These are phyloP conservation scores for Bicyclus anynana DNA, from an alignment of 1,140 invertebrate species.

Conservation along the genomic window DNA sequence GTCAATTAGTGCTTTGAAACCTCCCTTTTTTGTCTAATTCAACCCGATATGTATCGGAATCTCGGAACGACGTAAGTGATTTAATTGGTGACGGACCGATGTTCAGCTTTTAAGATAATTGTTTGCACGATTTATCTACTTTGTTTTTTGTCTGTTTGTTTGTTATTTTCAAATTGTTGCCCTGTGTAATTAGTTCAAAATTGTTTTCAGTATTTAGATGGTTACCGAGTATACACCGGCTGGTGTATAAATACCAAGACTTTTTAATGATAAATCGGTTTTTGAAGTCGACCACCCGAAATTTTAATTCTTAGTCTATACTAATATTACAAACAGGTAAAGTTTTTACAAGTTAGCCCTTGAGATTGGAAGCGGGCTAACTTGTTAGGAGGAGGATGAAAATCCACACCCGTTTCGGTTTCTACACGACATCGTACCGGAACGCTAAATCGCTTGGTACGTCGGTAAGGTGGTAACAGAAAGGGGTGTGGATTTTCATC, in stretches of 20 bases:
- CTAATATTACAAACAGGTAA: no score
- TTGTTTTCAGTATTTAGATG: not conserved
- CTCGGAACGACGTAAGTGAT: slow-evolving; percentile 25
- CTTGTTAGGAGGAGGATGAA: no score
- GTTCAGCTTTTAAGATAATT: slow-evolving; percentile 31
- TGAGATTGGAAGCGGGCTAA: no score
- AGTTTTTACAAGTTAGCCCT: no score
- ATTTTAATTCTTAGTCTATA: no score
- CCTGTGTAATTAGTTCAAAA: slow-evolving; percentile 1
- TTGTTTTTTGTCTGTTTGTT: slow-evolving; percentile 9
- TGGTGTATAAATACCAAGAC: not conserved
- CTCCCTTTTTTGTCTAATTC: slow-evolving; percentile 36
- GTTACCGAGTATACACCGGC: not conserved
- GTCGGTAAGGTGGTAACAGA: no score
- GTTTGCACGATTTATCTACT: slow-evolving; percentile 14
- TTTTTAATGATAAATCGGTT: not conserved
- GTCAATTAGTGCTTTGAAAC: slow-evolving; percentile 24
- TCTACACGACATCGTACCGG: no score
- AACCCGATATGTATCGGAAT: slow-evolving; percentile 31
- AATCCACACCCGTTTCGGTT: no score
- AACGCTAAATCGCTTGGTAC: no score
- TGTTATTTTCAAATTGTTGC: slow-evolving; percentile 3
- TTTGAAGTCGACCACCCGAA: no score
- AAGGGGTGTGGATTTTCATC: no score
- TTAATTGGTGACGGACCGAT: slow-evolving; percentile 28